Evolutionary conservation across 2,888 invertebrate species (phyloP).

Genomic region (Pandemis heparana): DNA sequence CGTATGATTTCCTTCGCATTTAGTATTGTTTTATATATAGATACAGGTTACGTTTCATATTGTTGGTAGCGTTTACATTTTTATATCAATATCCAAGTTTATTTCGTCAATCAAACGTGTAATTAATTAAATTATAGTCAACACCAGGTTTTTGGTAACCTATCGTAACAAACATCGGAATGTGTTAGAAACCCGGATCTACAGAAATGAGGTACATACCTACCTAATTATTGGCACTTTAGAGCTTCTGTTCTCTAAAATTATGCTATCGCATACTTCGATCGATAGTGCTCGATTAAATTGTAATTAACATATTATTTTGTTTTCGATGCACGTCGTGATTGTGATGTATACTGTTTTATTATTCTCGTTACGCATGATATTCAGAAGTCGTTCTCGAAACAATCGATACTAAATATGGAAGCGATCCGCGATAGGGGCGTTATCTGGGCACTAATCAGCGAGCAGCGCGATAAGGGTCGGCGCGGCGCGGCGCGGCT

Average conservation of each 20-base stretch:
- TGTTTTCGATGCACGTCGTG: slow-evolving; percentile 1
- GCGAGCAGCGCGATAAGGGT: slow-evolving; percentile 11
- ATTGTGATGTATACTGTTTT: slow-evolving; percentile 15
- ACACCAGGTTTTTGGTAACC: no score
- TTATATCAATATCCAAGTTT: no score
- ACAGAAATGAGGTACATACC: not conserved
- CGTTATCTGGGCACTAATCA: slow-evolving; percentile 28
- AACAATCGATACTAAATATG: slow-evolving; percentile 31
- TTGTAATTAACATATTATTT: slow-evolving; percentile 25
- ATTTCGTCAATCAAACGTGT: no score
- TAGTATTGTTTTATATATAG: no score
- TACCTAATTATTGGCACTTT: not conserved
- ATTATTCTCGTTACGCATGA: slow-evolving; percentile 5
- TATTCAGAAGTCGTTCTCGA: slow-evolving; percentile 29
- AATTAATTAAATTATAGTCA: no score
- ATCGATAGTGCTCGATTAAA: slow-evolving; percentile 3
- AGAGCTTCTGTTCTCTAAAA: slow-evolving; percentile 4
- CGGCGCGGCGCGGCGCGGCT: not conserved
- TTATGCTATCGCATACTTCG: not conserved
- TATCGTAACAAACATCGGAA: no score
- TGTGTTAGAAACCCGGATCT: not conserved
- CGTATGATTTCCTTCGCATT: no score
- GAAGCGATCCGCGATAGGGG: slow-evolving; percentile 19
- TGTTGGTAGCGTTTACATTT: no score
- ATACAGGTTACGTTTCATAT: no score